Conservation (phyloP, 2,113 vertebrate species). For the Embiotoca jacksoni region DNA sequence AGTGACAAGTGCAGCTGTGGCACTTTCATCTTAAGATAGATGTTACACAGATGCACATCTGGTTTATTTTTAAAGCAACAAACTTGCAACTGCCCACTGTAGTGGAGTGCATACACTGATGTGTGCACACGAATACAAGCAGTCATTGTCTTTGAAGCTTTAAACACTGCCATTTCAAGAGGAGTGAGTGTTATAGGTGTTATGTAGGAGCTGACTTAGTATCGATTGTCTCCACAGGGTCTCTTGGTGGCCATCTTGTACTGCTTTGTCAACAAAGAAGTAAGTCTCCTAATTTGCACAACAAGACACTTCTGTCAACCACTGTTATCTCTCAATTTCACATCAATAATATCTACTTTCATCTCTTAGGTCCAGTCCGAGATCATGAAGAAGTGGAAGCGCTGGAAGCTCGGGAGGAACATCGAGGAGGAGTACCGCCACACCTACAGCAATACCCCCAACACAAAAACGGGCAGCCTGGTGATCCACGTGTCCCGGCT, state of each 20-base stretch:
- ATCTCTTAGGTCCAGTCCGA: slow-evolving; percentile 91
- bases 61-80: slow-evolving; percentile 6
- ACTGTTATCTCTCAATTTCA: background rate
- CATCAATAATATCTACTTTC: background rate
- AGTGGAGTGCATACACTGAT: background rate
- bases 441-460: slow-evolving; percentile 85
- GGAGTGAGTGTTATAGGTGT: background rate
- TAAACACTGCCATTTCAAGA: background rate
- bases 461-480: slow-evolving; percentile 75
- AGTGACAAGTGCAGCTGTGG: background rate
- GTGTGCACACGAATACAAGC: background rate
- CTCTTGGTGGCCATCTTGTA: slow-evolving; percentile 97
- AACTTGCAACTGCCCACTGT: background rate
- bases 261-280: slow-evolving; percentile 99
- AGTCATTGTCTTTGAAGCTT: slow-evolving; percentile 1
- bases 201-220: slow-evolving; percentile 1
- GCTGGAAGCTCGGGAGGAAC: slow-evolving; percentile 90
- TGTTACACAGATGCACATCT: background rate
- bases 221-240: slow-evolving; percentile 84
- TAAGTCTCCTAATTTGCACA: slow-evolving; percentile 64
- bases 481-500: slow-evolving; percentile 68
- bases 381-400: slow-evolving; percentile 91
- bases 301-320: background rate
- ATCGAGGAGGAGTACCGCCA: slow-evolving; percentile 89
- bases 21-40: background rate